phyloP scores from a whole-genome alignment of 1,140 invertebrate genomes.

The Orchestia grillus region DNA sequence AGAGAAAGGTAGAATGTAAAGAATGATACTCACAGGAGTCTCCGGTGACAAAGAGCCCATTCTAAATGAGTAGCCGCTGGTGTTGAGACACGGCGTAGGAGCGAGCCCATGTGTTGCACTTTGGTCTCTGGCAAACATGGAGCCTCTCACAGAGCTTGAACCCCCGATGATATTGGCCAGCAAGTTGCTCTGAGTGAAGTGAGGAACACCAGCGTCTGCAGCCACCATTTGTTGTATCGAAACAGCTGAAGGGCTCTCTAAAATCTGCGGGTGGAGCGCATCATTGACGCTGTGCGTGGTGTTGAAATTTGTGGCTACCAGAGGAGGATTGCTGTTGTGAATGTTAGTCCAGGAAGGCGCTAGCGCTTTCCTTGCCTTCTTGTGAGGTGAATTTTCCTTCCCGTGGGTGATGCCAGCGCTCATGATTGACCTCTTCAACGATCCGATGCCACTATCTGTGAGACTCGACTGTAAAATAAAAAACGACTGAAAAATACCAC shows the following conservation, averaged over 20 bases:
- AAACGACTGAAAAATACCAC: not conserved
- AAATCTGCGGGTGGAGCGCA: not conserved
- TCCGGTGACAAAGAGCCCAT: constrained; percentile 77
- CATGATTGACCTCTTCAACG: constrained; percentile 71
- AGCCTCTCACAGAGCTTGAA: not conserved
- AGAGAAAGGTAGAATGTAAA: not conserved
- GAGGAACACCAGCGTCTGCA: not conserved
- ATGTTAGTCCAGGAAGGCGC: constrained; percentile 78
- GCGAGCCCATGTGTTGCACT: not conserved
- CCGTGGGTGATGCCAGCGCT: constrained; percentile 69
- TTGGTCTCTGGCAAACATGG: not conserved
- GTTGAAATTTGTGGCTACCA: not conserved
- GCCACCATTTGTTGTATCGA: not conserved
- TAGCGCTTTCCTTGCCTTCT: constrained; percentile 82
- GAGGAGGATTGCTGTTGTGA: not conserved
- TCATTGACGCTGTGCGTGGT: not conserved
- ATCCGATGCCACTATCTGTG: constrained; percentile 77
- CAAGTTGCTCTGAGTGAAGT: not conserved
- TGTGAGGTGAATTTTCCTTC: constrained; percentile 73
- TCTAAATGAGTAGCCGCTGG: constrained; percentile 31
- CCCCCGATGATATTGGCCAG: not conserved
- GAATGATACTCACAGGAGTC: constrained; percentile 79
- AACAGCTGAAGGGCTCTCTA: not conserved
- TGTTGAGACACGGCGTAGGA: not conserved
- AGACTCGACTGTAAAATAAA: constrained; percentile 70